phyloP scores from a whole-genome alignment of 2,113 vertebrate genomes.

The Nannobrachium achirus region DNA sequence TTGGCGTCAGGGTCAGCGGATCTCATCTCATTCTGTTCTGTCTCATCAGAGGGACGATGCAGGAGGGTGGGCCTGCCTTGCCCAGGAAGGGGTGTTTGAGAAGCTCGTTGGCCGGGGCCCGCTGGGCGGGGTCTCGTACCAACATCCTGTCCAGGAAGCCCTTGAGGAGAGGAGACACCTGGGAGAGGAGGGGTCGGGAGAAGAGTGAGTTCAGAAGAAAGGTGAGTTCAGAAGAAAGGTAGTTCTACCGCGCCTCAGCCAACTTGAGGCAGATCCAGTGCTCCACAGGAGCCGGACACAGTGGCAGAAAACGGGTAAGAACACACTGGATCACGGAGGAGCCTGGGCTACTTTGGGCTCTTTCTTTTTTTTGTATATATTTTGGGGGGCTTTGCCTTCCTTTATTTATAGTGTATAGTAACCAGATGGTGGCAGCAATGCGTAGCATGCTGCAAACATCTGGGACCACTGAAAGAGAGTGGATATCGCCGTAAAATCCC shows the following conservation, averaged over 20 bases:
- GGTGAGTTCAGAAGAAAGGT: no score
- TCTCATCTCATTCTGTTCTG: constrained; percentile 91
- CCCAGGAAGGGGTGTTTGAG: constrained; percentile 89
- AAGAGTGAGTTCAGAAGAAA: background rate
- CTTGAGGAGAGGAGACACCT: constrained; percentile 91
- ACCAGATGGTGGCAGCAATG: no score
- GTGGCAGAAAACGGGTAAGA: no score
- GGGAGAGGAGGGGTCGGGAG: background rate
- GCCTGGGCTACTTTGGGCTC: no score
- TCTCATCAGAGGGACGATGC: constrained; percentile 94
- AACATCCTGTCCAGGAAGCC: constrained; percentile 92
- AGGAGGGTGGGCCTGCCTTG: constrained; percentile 88
- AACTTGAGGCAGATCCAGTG: background rate
- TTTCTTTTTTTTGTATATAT: no score
- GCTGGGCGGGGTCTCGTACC: constrained; percentile 88
- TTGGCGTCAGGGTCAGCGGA: background rate
- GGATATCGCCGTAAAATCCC: no score
- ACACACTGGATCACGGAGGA: no score
- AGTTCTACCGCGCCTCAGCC: no score
- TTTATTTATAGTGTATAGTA: no score
- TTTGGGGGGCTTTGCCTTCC: no score
- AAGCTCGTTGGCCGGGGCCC: constrained; percentile 87
- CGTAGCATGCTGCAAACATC: no score
- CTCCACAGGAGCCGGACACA: background rate
- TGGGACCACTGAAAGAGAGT: no score